Evolutionary conservation across 2,113 vertebrate genomes (phyloP).

Genomic region (Chamaetylas fuelleborni): DNA sequence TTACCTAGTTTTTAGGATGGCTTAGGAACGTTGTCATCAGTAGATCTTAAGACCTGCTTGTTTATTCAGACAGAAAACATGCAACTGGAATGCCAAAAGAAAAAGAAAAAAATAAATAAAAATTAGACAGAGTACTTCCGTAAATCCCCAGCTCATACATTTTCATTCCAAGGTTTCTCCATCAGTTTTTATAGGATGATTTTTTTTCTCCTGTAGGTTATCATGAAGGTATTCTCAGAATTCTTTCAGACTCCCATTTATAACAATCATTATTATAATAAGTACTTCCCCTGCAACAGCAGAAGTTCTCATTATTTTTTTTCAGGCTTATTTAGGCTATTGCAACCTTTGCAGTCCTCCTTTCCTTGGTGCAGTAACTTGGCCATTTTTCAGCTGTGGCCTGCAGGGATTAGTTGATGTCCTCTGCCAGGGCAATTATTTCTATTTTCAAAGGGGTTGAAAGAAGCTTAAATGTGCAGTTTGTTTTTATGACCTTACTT

Average conservation of each 20-base stretch:
- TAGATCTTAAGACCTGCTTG: background rate
- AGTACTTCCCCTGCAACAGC: background rate
- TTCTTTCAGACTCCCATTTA: background rate
- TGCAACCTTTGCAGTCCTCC: background rate
- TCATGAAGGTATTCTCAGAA: background rate
- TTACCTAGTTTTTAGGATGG: background rate
- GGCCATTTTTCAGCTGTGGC: background rate
- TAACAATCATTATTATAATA: background rate
- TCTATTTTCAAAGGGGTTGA: background rate
- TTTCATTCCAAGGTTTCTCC: background rate
- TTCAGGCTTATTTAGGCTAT: background rate
- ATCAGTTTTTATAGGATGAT: background rate
- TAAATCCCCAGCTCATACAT: background rate
- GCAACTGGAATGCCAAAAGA: background rate
- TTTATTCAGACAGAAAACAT: background rate
- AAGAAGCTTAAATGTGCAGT: background rate
- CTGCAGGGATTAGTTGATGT: background rate
- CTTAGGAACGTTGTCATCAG: background rate
- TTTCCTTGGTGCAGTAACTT: background rate
- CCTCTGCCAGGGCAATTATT: background rate
- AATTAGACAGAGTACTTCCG: background rate
- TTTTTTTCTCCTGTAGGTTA: background rate
- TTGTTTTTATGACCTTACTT: background rate
- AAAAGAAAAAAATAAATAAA: background rate
- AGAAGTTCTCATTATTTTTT: background rate